A percentile compares a stretch with the other conserved stretches of the same genome.
Evolutionary conservation across 2,113 vertebrate genomes (phyloP).

Genomic region (Plotosus lineatus): DNA sequence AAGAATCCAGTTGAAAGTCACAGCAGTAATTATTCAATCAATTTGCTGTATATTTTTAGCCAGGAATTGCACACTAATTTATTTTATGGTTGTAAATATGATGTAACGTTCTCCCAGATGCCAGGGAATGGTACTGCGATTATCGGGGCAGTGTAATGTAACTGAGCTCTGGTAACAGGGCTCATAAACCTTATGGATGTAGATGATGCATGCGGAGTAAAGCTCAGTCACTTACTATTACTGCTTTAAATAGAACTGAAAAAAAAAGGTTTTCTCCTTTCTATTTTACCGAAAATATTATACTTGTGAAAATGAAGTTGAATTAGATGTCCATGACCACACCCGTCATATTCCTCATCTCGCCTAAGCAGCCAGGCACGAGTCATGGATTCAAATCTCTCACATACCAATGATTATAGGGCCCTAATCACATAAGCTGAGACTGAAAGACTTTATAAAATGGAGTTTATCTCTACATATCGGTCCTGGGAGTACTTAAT

Average conservation of each 20-base stretch:
- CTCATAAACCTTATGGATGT: background rate
- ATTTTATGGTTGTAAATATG: too few species aligned
- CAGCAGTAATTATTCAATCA: too few species aligned
- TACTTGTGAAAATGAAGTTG: background rate
- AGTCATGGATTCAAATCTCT: background rate
- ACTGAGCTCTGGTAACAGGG: background rate
- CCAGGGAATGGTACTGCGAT: too few species aligned
- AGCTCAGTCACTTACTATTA: background rate
- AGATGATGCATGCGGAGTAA: background rate
- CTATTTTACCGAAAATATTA: background rate
- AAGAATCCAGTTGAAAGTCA: too few species aligned
- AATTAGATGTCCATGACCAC: background rate
- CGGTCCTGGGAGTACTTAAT: background rate
- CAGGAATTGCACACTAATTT: too few species aligned
- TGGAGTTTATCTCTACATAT: background rate
- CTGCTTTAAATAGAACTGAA: background rate
- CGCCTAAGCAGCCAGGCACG: background rate
- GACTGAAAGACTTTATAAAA: background rate
- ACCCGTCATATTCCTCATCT: background rate
- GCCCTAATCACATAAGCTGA: background rate
- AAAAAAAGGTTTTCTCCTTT: too few species aligned
- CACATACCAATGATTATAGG: background rate
- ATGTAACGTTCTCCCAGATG: too few species aligned
- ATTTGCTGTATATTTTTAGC: too few species aligned
- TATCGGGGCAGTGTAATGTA: background rate